Evolutionary conservation across 2,113 vertebrate species (phyloP).

Genomic region (Theristicus caerulescens): DNA sequence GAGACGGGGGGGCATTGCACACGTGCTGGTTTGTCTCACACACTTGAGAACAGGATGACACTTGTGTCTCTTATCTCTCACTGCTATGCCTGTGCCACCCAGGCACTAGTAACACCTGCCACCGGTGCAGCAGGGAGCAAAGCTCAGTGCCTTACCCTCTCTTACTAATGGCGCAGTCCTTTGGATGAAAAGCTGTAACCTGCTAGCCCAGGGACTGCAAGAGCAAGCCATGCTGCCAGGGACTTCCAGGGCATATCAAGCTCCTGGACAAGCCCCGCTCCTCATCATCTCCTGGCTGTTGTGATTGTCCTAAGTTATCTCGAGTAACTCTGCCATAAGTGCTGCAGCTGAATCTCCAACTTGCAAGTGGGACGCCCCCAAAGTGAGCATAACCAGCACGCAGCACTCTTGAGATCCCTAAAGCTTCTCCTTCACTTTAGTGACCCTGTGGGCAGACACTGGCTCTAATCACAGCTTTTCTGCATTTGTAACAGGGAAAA

Average conservation of each 20-base stretch:
- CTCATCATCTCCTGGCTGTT: background rate
- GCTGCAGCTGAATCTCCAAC: background rate
- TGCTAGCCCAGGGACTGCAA: background rate
- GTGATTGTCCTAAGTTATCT: background rate
- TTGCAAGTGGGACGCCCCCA: background rate
- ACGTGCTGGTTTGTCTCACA: background rate
- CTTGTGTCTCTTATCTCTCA: background rate
- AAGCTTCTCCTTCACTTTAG: background rate
- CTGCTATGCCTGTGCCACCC: background rate
- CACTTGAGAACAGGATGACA: background rate
- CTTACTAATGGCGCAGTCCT: fast-evolving
- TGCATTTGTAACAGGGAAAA: background rate
- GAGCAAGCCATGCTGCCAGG: background rate
- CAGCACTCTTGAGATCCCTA: background rate
- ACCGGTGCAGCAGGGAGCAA: background rate
- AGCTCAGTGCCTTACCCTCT: background rate
- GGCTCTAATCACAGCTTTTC: background rate
- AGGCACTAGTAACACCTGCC: background rate
- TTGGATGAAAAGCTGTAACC: background rate
- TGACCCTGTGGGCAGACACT: background rate
- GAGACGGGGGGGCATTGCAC: fast-evolving
- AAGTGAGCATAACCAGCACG: background rate
- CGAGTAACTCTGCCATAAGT: background rate
- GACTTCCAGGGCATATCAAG: background rate
- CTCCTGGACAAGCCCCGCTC: background rate